Conservation (phyloP, 2,888 invertebrate genomes). For the Pyrgus malvae region DNA sequence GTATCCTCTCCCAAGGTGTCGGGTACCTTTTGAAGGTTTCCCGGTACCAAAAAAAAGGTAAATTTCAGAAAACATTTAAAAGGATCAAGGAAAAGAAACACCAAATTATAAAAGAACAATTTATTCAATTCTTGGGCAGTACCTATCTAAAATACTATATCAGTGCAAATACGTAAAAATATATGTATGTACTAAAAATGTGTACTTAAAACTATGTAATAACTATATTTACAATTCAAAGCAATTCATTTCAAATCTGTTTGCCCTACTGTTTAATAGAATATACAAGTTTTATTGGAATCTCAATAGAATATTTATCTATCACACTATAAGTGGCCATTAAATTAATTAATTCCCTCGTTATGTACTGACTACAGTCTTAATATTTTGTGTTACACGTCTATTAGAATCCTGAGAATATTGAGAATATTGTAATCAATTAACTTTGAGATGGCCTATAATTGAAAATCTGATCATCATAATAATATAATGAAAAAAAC, state of each 20-base stretch:
- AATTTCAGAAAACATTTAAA: background rate
- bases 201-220: slow-evolving; percentile 39
- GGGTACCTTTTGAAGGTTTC: too few relatives aligned
- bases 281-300: background rate
- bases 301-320: background rate
- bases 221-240: slow-evolving; percentile 26
- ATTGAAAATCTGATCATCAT: too few relatives aligned
- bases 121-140: slow-evolving; percentile 55
- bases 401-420: too few relatives aligned
- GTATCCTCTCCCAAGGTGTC: too few relatives aligned
- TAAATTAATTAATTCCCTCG: background rate
- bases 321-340: background rate
- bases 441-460: too few relatives aligned
- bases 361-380: background rate
- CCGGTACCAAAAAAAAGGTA: background rate
- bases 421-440: background rate
- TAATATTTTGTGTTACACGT: background rate
- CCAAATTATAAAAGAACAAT: slow-evolving; percentile 48
- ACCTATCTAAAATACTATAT: slow-evolving; percentile 49
- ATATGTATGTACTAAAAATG: slow-evolving; percentile 37
- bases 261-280: too few relatives aligned
- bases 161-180: slow-evolving; percentile 56
- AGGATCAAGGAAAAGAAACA: too few relatives aligned
- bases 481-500: too few relatives aligned
- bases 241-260: background rate